A percentile compares a stretch with the other conserved stretches of the same genome.
phyloP scores from a whole-genome alignment of 2,113 vertebrate species.

The Cheilinus undulatus region DNA sequence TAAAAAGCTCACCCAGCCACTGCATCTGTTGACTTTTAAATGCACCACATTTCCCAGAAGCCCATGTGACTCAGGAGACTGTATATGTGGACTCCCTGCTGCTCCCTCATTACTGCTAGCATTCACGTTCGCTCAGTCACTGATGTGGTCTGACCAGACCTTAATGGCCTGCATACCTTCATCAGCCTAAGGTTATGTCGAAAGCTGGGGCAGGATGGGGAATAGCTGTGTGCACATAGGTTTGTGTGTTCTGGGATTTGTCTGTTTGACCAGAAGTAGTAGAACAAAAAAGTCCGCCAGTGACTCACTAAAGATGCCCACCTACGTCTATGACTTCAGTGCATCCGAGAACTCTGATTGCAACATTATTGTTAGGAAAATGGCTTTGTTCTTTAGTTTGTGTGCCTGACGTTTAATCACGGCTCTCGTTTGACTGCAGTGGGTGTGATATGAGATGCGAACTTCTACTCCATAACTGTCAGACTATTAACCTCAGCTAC shows the following conservation, averaged over 20 bases:
- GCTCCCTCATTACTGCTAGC: slow-evolving; percentile 71
- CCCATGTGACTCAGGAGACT: slow-evolving; percentile 71
- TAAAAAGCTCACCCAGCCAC: slow-evolving; percentile 49
- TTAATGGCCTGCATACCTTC: slow-evolving; percentile 68
- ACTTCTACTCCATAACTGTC: slow-evolving; percentile 59
- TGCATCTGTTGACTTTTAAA: slow-evolving; percentile 80
- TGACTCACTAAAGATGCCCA: slow-evolving; percentile 55
- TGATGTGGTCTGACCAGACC: slow-evolving; percentile 73
- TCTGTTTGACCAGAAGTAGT: slow-evolving; percentile 42
- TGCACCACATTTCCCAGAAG: slow-evolving; percentile 75
- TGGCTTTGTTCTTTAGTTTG: slow-evolving; percentile 21
- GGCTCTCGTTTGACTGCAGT: slow-evolving; percentile 38
- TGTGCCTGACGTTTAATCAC: slow-evolving; percentile 42
- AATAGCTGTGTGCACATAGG: slow-evolving; percentile 30
- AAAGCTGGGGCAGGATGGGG: slow-evolving; percentile 27
- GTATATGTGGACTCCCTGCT: slow-evolving; percentile 66
- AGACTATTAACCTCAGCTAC: too few species aligned
- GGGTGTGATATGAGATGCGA: slow-evolving; percentile 46
- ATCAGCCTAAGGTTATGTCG: slow-evolving; percentile 60
- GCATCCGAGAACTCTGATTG: slow-evolving; percentile 45
- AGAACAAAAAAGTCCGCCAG: slow-evolving; percentile 28
- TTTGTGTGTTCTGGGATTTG: slow-evolving; percentile 27
- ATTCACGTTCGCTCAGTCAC: slow-evolving; percentile 66
- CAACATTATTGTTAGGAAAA: slow-evolving; percentile 38
- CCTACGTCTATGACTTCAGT: slow-evolving; percentile 18